phyloP scores from a whole-genome alignment of 2,797 vertebrate genomes.

The Bucorvus abyssinicus region DNA sequence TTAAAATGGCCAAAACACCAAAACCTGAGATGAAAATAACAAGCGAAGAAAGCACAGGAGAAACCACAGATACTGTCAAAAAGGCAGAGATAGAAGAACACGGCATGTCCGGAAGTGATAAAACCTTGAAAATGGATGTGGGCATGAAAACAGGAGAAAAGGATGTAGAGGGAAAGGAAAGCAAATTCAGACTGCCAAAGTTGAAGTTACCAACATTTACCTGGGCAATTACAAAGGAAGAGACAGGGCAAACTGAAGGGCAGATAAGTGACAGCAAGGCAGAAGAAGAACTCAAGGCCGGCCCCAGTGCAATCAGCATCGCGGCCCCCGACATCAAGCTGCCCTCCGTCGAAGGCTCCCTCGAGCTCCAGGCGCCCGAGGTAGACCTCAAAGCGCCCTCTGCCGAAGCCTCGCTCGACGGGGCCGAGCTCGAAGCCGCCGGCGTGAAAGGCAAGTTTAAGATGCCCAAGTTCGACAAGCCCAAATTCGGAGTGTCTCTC shows the following conservation, averaged over 20 bases:
- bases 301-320: background rate
- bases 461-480: too few relatives aligned
- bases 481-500: too few relatives aligned
- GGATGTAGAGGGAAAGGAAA: slow-evolving; percentile 12
- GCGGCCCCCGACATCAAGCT: background rate
- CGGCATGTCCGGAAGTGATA: fast-evolving
- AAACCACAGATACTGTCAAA: fast-evolving
- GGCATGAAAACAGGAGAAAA: background rate
- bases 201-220: slow-evolving; percentile 53
- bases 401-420: too few relatives aligned
- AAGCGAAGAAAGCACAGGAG: fast-evolving
- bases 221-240: background rate
- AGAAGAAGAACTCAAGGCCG: background rate
- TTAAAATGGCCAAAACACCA: background rate
- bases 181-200: slow-evolving; percentile 73
- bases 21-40: background rate
- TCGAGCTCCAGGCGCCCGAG: background rate
- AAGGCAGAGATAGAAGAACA: fast-evolving
- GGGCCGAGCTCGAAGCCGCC: too few relatives aligned
- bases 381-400: too few relatives aligned
- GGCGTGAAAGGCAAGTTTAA: too few relatives aligned
- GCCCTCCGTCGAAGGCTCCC: background rate
- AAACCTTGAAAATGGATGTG: background rate
- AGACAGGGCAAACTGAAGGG: background rate
- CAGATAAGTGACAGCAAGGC: too few relatives aligned